Base-by-base conservation (phyloP, 2,113 vertebrate genomes). In the Gobiocypris rarus region DNA sequence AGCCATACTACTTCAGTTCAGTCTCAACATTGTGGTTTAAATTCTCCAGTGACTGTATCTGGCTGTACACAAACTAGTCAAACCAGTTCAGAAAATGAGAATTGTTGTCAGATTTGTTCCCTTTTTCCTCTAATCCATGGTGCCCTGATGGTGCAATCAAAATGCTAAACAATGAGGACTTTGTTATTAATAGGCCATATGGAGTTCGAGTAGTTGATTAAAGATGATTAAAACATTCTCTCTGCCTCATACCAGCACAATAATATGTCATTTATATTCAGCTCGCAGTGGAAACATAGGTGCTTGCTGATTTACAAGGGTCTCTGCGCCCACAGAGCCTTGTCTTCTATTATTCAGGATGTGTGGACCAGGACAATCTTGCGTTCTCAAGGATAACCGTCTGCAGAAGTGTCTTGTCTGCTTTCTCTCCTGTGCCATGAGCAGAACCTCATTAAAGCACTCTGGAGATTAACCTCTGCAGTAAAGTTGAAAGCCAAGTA, bases 101-200 rank as follows among this genome's bases (percentile, higher is more conserved):
- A 45, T 6, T 75, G 24, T 19, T 70, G 81, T 67, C 14, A n/a
- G 11, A 10, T 43, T 65, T 31, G 15, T 52, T 50, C 52, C 6
- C 17, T 45, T 41, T 43, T 43, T 24, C 1, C 82, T 70, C 69
- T 69, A 58, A 88, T 67, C 83, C 28, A 71, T 17, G 63, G 19
- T 50, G 77, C 85, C 61, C 71, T 17, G 69, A 52, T 61, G 87
- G 85, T 87, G 88, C 82, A 83, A 83, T 87, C 59, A 91, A 88
- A 90, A 87, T 84, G 61, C 85, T 43, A 83, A 89, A 93, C 92
- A 94, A 93, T 90, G 90, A 89, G 80, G 26, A 86, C 90, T 91
- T 91, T 93, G 93, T 93, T 92, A 89, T 93, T 91, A 90, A 91
- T 86, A 88, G 88, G 91, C 83, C 85, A 80, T 81, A 76, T 84